Evolutionary conservation across 2,888 invertebrate species (phyloP).

Genomic region (Microplitis manilae): DNA sequence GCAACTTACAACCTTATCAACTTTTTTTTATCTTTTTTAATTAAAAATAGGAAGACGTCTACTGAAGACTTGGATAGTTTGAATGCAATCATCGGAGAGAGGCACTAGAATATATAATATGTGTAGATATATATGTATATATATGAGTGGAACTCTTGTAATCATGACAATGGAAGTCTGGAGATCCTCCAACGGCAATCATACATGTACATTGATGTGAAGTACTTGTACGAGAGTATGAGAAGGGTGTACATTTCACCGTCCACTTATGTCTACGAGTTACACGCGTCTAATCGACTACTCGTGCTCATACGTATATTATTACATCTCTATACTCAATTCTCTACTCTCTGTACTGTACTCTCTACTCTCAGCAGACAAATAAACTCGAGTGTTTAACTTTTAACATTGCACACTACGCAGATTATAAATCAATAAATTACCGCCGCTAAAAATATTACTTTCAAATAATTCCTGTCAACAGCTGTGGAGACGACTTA

Average conservation of each 20-base stretch:
- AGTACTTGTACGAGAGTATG: neutral
- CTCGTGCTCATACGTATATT: neutral
- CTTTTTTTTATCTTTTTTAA: neutral
- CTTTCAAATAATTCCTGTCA: neutral
- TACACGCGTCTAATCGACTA: neutral
- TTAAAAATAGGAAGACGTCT: no score
- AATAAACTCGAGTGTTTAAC: slow-evolving; percentile 1
- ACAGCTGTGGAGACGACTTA: neutral
- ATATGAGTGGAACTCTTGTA: neutral
- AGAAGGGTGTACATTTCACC: neutral
- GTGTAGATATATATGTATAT: neutral
- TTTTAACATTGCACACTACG: neutral
- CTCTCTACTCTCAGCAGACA: neutral
- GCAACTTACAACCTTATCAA: neutral
- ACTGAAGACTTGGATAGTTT: no score
- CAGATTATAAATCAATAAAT: neutral
- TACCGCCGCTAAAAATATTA: neutral
- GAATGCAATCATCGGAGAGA: no score
- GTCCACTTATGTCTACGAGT: neutral
- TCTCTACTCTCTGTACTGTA: neutral
- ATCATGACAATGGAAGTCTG: neutral
- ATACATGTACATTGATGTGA: neutral
- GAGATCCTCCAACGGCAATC: neutral
- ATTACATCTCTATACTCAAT: neutral
- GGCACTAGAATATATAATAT: no score